Evolutionary conservation across 2,797 vertebrate genomes (phyloP), one percentile per base, ranked within the genome.

Genomic region (Danio jaintianensis): DNA sequence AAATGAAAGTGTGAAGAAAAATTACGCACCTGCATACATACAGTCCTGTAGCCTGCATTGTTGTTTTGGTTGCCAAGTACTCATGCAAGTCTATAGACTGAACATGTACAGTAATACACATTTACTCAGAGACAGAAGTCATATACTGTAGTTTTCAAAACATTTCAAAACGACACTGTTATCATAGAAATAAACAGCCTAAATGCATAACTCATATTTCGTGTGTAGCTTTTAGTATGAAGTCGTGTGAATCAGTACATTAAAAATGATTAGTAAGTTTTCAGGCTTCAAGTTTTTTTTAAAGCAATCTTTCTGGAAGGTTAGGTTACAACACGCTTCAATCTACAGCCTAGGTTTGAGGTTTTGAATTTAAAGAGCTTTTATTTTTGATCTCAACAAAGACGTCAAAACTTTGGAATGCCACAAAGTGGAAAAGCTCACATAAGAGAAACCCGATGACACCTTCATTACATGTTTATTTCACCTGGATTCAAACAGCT

Each of bases 381-480:
- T 20, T 61, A 29, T 73, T 61, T 47, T 75, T 67, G 38, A 77
- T 77, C 61, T 55, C 18, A 64, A 36, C 18, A 10, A 53, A 29
- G 36, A 77, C 20, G 7, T 47, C 20, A 77, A 67, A 67, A n/a
- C 50, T 47, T 67, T 56, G 20, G 40, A 67, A 56, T 47, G 20
- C 62, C 40, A 56, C 50, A 77, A 22, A 67, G 9, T 45, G 18
- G n/a, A n/a, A 76, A 43, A 45, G 43, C 40, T 53, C n/a, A 55
- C 20, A 22, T 43, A 9, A 67, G 43, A n/a, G 15, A 66, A 29
- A 67, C 20, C 13, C 20, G 38, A 59, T 61, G 66, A 81, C 53
- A 42, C 53, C 42, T 55, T 36, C 43, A 78, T 55, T 45, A 38
- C 20, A 50, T 40, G 18, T 40, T 56, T 64, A 58, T 73, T 62